Conservation (phyloP, 1,140 invertebrate species). For the Drosophila pallidifrons region DNA sequence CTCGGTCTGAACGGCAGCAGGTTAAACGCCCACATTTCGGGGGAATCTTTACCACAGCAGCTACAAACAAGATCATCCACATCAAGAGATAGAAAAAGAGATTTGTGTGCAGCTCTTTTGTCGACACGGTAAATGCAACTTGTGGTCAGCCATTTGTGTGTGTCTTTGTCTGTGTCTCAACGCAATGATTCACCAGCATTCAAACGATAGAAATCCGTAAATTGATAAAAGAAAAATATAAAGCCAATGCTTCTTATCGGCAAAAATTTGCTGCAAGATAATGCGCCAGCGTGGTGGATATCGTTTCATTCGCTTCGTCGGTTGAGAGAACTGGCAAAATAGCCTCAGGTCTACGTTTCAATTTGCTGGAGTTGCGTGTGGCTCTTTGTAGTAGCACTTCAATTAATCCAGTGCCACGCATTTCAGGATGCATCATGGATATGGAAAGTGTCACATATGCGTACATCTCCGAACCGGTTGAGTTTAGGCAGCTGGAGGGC, state of each 20-base stretch:
- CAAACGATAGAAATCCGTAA: constrained; percentile 60
- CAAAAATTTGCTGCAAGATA: constrained; percentile 64
- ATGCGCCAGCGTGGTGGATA: constrained; percentile 27
- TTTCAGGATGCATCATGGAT: constrained; percentile 57
- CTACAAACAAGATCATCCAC: background rate
- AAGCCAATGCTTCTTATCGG: constrained; percentile 58
- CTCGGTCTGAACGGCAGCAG: constrained; percentile 23
- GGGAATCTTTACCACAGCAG: no score
- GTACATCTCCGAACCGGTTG: constrained; percentile 76
- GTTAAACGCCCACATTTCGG: background rate
- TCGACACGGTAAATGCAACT: constrained; percentile 27
- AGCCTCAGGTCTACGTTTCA: background rate
- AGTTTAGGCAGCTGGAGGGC: constrained; percentile 74
- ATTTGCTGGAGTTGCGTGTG: background rate
- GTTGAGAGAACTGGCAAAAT: no score
- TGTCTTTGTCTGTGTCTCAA: constrained; percentile 38
- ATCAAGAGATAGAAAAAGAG: background rate
- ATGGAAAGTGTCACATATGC: constrained; percentile 53
- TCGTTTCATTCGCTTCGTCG: no score
- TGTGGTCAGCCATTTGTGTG: background rate
- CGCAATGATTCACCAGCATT: constrained; percentile 42
- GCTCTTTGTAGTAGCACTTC: constrained; percentile 19
- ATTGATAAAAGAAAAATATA: constrained; percentile 43
- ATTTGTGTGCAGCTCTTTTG: background rate
- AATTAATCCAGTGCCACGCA: constrained; percentile 60